These are phyloP conservation scores for Pteromalus puparum DNA, from an alignment of 1,140 invertebrate species.

Conservation along the genomic window DNA sequence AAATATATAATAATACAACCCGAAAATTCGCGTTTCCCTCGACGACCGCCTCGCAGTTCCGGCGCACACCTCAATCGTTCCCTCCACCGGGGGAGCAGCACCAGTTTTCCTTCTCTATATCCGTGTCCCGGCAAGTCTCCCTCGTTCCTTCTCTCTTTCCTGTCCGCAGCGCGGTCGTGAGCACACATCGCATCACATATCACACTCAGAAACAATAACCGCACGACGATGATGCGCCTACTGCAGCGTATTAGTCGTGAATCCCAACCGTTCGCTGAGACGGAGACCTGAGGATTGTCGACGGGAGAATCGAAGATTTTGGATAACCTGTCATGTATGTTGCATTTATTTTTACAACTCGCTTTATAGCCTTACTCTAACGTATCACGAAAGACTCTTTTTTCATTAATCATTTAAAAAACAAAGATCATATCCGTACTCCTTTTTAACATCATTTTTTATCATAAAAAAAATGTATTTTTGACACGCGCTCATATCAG, in stretches of 20 bases:
- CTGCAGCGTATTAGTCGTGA: not conserved
- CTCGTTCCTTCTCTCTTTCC: slow-evolving; percentile 17
- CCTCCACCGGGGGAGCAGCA: too few species aligned
- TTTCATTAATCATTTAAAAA: not conserved
- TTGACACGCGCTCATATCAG: not conserved
- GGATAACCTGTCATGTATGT: not conserved
- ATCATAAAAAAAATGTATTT: not conserved
- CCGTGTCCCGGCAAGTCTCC: too few species aligned
- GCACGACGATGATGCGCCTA: not conserved
- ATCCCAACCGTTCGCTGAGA: not conserved
- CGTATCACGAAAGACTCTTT: not conserved
- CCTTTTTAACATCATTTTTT: not conserved
- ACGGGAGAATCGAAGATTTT: not conserved
- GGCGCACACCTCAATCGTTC: not conserved
- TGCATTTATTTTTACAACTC: not conserved
- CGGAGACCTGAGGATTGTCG: not conserved
- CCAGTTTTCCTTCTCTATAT: not conserved
- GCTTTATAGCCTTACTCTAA: not conserved
- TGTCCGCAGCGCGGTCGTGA: not conserved
- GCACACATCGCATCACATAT: not conserved
- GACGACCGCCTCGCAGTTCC: not conserved
- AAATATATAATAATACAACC: too few species aligned
- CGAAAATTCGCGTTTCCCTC: not conserved
- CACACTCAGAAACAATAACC: not conserved
- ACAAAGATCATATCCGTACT: not conserved